Evolutionary conservation across 2,113 vertebrate species (phyloP).

Genomic region (Corydoras sp.): DNA sequence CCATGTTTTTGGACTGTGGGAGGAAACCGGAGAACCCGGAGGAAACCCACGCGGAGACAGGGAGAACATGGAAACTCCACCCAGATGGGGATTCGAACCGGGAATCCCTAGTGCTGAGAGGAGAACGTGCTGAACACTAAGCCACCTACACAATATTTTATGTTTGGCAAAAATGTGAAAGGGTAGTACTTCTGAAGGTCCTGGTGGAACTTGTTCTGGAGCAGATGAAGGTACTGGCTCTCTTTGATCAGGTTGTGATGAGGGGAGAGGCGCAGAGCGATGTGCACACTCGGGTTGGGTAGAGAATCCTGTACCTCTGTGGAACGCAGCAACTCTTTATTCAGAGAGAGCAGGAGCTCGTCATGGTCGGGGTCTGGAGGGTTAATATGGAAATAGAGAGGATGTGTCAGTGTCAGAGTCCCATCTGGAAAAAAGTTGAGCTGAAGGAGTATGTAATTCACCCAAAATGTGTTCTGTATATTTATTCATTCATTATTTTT

Average conservation of each 20-base stretch:
- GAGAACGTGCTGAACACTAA: too few relatives aligned
- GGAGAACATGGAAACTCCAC: too few relatives aligned
- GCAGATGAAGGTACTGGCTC: slow-evolving; percentile 60
- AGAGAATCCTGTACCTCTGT: slow-evolving; percentile 41
- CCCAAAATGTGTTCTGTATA: too few relatives aligned
- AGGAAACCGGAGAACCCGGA: too few relatives aligned
- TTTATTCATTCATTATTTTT: too few relatives aligned
- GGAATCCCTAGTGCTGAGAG: too few relatives aligned
- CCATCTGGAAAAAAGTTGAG: background rate
- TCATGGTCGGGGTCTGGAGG: slow-evolving; percentile 45
- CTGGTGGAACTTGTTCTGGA: slow-evolving; percentile 64
- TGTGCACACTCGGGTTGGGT: slow-evolving; percentile 79
- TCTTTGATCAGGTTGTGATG: slow-evolving; percentile 68
- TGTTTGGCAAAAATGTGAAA: background rate
- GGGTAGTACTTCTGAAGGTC: slow-evolving; percentile 63
- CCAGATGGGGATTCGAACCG: too few relatives aligned
- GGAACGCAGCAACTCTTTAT: slow-evolving; percentile 67
- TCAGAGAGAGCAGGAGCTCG: slow-evolving; percentile 60
- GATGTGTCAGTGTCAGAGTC: background rate
- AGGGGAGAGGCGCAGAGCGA: slow-evolving; percentile 79
- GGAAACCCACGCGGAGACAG: too few relatives aligned
- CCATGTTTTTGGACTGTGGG: too few relatives aligned
- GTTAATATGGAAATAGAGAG: slow-evolving; percentile 48
- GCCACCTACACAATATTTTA: too few relatives aligned
- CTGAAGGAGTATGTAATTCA: too few relatives aligned